A percentile compares a stretch with the other conserved stretches of the same genome.
These are phyloP conservation scores for Pipistrellus nathusii DNA, from an alignment of 2,797 vertebrate species.

Conservation along the genomic window DNA sequence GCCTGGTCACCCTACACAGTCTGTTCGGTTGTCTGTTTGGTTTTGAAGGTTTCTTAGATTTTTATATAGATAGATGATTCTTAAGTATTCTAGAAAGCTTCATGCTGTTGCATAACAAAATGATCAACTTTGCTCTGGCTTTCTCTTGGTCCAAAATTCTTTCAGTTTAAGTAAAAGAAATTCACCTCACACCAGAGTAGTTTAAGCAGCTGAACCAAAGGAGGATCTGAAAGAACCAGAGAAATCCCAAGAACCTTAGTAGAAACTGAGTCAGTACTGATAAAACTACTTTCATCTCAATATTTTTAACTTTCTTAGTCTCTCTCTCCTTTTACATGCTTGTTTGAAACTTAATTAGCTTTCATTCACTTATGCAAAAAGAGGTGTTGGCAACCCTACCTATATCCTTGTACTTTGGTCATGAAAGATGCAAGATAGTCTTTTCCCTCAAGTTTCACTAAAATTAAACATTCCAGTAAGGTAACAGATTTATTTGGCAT, in stretches of 20 bases:
- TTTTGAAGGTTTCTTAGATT: no score
- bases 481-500: neutral
- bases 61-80: neutral
- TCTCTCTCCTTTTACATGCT: neutral
- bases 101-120: neutral
- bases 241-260: neutral
- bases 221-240: neutral
- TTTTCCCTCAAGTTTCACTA: neutral
- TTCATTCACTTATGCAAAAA: neutral
- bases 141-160: constrained; percentile 3
- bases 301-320: neutral
- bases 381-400: neutral
- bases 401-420: neutral
- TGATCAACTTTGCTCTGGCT: neutral
- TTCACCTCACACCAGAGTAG: neutral
- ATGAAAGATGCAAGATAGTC: neutral
- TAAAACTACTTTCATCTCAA: neutral
- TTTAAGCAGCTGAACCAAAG: neutral
- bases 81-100: constrained; percentile 10
- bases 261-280: neutral
- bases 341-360: neutral
- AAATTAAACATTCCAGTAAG: constrained; percentile 7
- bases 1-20: no score
- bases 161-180: constrained; percentile 10
- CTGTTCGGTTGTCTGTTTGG: no score